A percentile compares a stretch with the other conserved stretches of the same genome.
Conservation (phyloP, 2,888 invertebrate species). For the Platynereis dumerilii region DNA sequence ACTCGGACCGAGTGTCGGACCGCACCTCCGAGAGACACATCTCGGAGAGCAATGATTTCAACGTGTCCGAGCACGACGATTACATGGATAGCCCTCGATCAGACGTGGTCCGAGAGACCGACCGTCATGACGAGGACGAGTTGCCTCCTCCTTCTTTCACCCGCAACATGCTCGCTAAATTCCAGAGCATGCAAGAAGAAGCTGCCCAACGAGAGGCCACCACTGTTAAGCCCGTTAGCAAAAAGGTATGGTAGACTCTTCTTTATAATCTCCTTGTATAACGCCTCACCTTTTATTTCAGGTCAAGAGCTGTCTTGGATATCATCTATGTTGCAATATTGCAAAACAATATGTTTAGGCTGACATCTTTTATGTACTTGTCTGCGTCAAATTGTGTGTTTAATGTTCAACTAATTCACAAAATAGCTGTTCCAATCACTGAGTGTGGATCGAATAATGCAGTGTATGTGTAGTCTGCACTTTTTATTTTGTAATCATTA, state of each 20-base stretch:
- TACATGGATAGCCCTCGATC: neutral
- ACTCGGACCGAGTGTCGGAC: neutral
- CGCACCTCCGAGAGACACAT: neutral
- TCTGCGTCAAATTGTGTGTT: no score
- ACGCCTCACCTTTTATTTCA: no score
- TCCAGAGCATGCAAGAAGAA: conserved; percentile 28
- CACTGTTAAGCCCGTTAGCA: conserved; percentile 3
- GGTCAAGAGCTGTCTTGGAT: no score
- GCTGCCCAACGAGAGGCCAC: conserved; percentile 9
- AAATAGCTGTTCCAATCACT: no score
- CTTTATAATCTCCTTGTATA: no score
- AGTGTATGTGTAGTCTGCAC: no score
- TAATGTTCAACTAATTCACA: no score
- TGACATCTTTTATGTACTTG: no score
- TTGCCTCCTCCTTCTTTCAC: conserved; percentile 34
- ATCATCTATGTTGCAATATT: no score
- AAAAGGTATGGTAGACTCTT: conserved; percentile 23
- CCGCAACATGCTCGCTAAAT: conserved; percentile 34
- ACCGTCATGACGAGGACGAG: conserved; percentile 26
- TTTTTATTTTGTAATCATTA: no score
- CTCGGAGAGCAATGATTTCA: neutral
- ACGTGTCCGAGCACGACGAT: neutral
- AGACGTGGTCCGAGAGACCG: conserved; percentile 24
- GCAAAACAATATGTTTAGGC: no score
- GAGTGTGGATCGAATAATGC: no score